phyloP scores from a whole-genome alignment of 2,888 invertebrate genomes.

The Ophioninae sp. region DNA sequence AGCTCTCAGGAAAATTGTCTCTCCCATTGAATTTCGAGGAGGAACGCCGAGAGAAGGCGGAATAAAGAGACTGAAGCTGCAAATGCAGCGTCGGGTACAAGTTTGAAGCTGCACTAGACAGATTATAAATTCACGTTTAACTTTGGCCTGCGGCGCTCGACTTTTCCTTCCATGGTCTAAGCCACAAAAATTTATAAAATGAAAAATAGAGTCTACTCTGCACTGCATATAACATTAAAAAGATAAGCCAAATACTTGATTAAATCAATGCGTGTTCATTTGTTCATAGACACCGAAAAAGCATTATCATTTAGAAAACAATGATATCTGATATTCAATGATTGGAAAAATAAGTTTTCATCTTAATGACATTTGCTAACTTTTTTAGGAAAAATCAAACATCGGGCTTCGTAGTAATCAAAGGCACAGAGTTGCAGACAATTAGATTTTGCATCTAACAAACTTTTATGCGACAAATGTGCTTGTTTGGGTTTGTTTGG shows the following conservation, averaged over 20 bases:
- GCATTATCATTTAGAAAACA: neutral
- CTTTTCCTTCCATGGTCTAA: conserved; percentile 12
- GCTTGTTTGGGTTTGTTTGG: no score
- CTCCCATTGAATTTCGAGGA: conserved; percentile 4
- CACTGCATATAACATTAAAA: neutral
- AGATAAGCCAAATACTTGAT: conserved; percentile 18
- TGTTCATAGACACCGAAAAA: conserved; percentile 15
- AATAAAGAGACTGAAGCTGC: conserved; percentile 1
- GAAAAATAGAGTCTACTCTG: neutral
- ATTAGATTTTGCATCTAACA: no score
- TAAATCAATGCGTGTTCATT: neutral
- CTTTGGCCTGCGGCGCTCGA: conserved; percentile 48
- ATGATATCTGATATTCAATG: no score
- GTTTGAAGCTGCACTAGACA: conserved; percentile 11
- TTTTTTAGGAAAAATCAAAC: no score
- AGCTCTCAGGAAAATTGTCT: conserved; percentile 35
- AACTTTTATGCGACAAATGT: no score
- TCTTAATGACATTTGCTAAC: no score
- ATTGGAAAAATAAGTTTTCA: no score
- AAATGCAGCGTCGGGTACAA: conserved; percentile 12
- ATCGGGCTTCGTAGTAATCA: no score
- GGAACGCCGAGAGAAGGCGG: neutral
- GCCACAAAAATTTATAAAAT: neutral
- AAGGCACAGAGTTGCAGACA: no score
- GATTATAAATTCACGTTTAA: conserved; percentile 52